Evolutionary conservation across 2,797 vertebrate species (phyloP), one percentile per base, ranked within the genome.

Genomic region (Botia almorhae): DNA sequence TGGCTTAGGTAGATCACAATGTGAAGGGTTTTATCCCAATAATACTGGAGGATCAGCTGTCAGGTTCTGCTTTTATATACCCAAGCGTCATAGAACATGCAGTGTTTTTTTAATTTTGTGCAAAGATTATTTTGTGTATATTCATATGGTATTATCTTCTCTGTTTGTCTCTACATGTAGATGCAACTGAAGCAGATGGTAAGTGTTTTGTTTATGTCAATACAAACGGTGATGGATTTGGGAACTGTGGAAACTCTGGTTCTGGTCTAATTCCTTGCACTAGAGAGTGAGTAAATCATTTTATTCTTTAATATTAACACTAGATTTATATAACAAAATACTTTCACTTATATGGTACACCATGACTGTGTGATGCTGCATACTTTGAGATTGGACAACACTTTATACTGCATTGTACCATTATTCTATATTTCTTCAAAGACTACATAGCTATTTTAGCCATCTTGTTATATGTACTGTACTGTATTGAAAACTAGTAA

Each of bases 231-330:
- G 80, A 92, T 53, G 0, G 1, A 14, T 96, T 94, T 89, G 96
- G 96, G 65, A 98, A 98, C 88, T 97, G 96, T 87, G 96, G 96
- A 77, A 84, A 85, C 82, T 75, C 21, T 26, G 88, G 87, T 7
- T 50, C 81, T 74, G 0, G 0, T 0, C 87, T 80, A 39, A 84
- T 91, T 50, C 91, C 88, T 85, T 97, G 96, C 69, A n/a, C 67
- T 5, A 0, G 82, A 5, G 87, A 53, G 96, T 97, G 91, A 96
- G 95, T 95, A 23, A 26, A 19, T 61, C 7, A 60, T 43, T 55
- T 26, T n/a, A 7, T 33, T 70, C 60, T 29, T 61, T 19, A 29
- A 61, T 0, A 29, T 16, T 4, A 60, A 23, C 7, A 53, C n/a
- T 4, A 23, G 53, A n/a, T 51, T 51, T 51, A 26, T 12, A 29